Evolutionary conservation across 1,140 invertebrate species (phyloP).

Genomic region (Zaprionus inermis): DNA sequence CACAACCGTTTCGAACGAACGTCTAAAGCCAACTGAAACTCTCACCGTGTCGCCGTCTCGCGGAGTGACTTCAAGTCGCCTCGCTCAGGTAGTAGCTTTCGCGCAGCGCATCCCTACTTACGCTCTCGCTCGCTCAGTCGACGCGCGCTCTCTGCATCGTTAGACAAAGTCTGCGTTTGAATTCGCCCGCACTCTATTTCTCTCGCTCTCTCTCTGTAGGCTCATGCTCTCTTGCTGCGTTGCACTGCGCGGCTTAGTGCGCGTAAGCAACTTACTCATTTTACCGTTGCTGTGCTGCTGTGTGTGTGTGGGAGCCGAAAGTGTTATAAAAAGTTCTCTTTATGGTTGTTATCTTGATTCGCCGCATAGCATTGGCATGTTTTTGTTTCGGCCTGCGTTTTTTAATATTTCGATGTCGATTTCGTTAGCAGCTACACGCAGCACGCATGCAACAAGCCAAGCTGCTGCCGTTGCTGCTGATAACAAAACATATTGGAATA

Average conservation of each 20-base stretch:
- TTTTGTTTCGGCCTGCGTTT: neutral
- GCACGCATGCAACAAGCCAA: neutral
- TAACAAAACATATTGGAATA: conserved; percentile 34
- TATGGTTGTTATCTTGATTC: conserved; percentile 13
- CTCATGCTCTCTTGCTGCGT: conserved; percentile 31
- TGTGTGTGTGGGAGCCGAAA: conserved; percentile 19
- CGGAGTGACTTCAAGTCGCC: neutral
- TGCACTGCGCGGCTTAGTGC: neutral
- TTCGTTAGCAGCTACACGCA: neutral
- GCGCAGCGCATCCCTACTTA: too few species aligned
- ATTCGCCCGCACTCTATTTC: neutral
- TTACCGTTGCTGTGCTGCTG: conserved; percentile 40
- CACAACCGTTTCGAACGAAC: conserved; percentile 30
- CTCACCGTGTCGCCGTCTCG: neutral
- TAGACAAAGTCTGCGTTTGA: neutral
- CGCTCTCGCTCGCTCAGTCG: conserved; percentile 1
- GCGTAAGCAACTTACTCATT: conserved; percentile 42
- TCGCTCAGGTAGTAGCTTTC: conserved; percentile 33
- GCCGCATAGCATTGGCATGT: neutral
- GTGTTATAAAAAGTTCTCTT: conserved; percentile 23
- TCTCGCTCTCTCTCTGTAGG: conserved; percentile 3
- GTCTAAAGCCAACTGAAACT: conserved; percentile 36
- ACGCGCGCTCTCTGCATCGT: neutral
- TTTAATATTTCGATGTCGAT: neutral
- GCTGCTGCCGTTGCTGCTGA: conserved; percentile 11